phyloP scores from a whole-genome alignment of 2,888 invertebrate species.

The Machimus atricapillus region DNA sequence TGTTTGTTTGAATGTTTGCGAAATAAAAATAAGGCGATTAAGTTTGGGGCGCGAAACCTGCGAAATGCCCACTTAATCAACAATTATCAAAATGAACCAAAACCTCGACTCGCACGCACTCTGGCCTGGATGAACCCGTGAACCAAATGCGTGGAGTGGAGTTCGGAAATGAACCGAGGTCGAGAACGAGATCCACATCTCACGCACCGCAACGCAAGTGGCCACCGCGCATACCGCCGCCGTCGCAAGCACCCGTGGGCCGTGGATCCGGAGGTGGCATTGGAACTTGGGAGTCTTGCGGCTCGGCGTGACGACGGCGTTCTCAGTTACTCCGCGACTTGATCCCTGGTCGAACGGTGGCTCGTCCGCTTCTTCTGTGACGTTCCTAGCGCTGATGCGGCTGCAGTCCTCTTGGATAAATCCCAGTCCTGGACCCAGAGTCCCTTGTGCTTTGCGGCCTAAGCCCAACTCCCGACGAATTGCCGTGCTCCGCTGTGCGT shows the following conservation, averaged over 20 bases:
- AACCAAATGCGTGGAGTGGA: background rate
- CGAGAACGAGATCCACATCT: background rate
- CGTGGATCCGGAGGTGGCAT: background rate
- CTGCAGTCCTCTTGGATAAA: conserved; percentile 12
- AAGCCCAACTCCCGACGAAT: background rate
- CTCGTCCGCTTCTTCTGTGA: background rate
- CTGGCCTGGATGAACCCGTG: background rate
- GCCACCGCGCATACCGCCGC: background rate
- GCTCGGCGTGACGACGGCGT: background rate
- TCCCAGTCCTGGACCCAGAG: background rate
- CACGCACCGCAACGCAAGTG: background rate
- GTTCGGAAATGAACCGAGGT: background rate
- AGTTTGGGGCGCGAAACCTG: background rate
- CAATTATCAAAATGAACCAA: background rate
- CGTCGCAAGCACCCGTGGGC: background rate
- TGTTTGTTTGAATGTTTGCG: no score
- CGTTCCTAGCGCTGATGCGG: background rate
- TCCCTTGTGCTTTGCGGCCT: background rate
- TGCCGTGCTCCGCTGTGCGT: background rate
- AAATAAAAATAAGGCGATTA: no score
- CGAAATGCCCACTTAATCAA: background rate
- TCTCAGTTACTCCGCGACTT: conserved; percentile 37
- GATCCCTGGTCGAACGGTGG: conserved; percentile 17
- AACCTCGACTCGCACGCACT: background rate
- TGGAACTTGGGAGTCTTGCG: background rate